Evolutionary conservation across 2,113 vertebrate genomes (phyloP), one percentile per base, ranked within the genome.

Genomic region (Myotis brandtii): DNA sequence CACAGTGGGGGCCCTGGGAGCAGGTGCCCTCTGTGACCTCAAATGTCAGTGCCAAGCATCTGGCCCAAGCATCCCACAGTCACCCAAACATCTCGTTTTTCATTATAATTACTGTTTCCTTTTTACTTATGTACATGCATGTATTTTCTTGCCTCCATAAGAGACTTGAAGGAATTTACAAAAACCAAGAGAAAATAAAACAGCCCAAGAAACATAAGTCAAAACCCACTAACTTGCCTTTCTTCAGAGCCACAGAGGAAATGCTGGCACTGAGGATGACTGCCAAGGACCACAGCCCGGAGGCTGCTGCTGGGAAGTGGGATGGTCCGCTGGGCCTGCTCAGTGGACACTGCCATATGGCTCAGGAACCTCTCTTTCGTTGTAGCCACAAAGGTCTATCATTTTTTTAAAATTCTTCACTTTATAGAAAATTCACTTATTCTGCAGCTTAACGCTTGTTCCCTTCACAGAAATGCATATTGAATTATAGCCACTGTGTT

Each of bases 291-390:
- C 72, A 0, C 43, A 27, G 17, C 43, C 30, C 4, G 10, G n/a
- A 0, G 32, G 8, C 82, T 27, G 43, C 7, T 4, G 1, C 9
- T 0, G 66, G 34, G 43, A n/a, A 3, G 17, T 3, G 1, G 7
- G 30, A 27, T 0, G 0, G 0, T 32, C 7, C 50, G 10, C 48
- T 11, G 0, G 4, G 30, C 2, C 52, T 7, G 0, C 64, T 32
- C 5, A 4, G 0, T 0, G 30, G 21, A 2, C 37, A 6, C 54
- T 1, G 18, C 56, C 37, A 0, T 1, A 4, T 12, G 2, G 30
- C 46, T 6, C 46, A 17, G 23, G 50, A 9, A 14, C 30, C 0
- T 86, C 73, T n/a, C 32, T 17, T 18, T 43, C 18, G 64, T 50
- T 13, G 69, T 0, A n/a, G 32, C 54, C 37, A 56, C 64, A 37